Conservation (phyloP, 2,797 vertebrate species). For the Enteromius fasciolatus region DNA sequence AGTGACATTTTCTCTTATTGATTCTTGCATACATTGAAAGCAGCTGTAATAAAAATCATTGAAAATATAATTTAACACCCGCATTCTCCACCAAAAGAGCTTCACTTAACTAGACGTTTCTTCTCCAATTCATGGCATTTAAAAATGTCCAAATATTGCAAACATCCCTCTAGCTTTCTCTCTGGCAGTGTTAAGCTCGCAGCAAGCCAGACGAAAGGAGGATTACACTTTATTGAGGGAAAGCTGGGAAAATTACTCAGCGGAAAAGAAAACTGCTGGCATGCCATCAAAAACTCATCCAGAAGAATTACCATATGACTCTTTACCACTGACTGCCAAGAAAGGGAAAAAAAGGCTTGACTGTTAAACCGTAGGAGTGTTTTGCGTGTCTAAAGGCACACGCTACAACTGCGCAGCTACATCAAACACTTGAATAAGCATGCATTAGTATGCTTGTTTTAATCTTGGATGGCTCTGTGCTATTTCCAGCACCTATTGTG, state of each 20-base stretch:
- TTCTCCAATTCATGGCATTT: slow-evolving; percentile 31
- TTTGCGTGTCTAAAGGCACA: slow-evolving; percentile 50
- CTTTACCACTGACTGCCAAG: slow-evolving; percentile 46
- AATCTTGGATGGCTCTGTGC: slow-evolving; percentile 53
- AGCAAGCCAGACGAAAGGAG: slow-evolving; percentile 32
- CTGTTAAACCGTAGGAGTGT: slow-evolving; percentile 33
- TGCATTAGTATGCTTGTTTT: slow-evolving; percentile 59
- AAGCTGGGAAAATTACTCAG: slow-evolving; percentile 49
- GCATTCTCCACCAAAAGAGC: neutral
- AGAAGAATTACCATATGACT: slow-evolving; percentile 59
- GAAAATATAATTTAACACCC: neutral
- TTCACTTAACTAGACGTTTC: slow-evolving; percentile 23
- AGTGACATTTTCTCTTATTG: neutral
- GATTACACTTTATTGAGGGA: slow-evolving; percentile 40
- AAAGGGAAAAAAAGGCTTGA: slow-evolving; percentile 33
- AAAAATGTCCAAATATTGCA: slow-evolving; percentile 52
- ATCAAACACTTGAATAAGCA: slow-evolving; percentile 57
- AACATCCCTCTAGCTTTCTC: slow-evolving; percentile 16
- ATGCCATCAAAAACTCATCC: slow-evolving; percentile 54
- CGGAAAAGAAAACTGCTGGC: slow-evolving; percentile 55
- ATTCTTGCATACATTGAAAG: neutral
- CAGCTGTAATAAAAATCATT: neutral
- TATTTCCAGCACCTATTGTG: slow-evolving; percentile 45
- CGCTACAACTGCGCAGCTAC: slow-evolving; percentile 42
- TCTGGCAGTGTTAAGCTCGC: slow-evolving; percentile 28